Percentiles rank a stretch among this genome's conserved stretches.
phyloP scores from a whole-genome alignment of 2,113 vertebrate species.

The Rynchops niger region DNA sequence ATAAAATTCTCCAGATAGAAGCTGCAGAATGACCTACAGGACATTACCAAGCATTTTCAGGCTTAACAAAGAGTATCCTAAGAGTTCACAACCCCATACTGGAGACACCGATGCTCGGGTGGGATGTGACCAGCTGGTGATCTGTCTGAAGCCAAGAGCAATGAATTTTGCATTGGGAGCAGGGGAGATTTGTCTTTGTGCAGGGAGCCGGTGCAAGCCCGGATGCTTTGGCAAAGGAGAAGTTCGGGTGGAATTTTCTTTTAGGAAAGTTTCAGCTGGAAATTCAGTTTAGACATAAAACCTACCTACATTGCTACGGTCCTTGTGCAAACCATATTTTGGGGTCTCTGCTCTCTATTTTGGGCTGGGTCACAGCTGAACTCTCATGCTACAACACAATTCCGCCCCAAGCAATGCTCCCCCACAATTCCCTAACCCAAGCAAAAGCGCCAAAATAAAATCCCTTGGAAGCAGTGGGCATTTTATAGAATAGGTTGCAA shows the following conservation, averaged over 20 bases:
- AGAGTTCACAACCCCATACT: neutral
- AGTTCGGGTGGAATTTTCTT: neutral
- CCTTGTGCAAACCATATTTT: fast-evolving
- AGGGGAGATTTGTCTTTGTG: neutral
- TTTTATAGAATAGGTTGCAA: neutral
- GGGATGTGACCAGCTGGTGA: neutral
- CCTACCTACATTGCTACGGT: fast-evolving
- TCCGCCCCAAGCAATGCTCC: neutral
- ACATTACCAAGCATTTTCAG: neutral
- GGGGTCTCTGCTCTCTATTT: neutral
- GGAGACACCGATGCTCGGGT: neutral
- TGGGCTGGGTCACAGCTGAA: neutral
- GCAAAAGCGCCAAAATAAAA: neutral
- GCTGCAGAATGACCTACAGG: neutral
- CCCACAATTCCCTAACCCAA: neutral
- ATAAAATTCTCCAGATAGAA: neutral
- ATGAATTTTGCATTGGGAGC: neutral
- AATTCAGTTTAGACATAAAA: neutral
- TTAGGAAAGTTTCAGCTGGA: neutral
- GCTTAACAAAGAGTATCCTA: neutral
- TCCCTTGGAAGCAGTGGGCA: neutral
- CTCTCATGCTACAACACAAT: neutral
- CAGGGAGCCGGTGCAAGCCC: neutral
- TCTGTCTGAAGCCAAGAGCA: neutral
- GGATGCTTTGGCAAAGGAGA: neutral